These are phyloP conservation scores for Volucella inanis DNA, from an alignment of 2,888 invertebrate species.

Conservation along the genomic window DNA sequence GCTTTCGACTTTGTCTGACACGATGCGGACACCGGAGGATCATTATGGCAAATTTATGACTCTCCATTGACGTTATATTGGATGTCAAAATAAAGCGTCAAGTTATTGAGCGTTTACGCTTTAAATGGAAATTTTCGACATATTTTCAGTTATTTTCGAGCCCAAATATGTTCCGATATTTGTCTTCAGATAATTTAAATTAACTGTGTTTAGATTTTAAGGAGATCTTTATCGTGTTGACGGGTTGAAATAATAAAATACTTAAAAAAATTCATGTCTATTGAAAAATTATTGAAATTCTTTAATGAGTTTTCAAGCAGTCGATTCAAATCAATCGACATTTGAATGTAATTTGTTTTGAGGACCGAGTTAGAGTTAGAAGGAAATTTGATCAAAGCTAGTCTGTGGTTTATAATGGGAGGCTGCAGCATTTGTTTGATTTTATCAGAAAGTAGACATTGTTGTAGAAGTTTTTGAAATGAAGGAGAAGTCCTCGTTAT, in stretches of 20 bases:
- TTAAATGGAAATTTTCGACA: constrained; percentile 56
- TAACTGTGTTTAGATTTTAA: constrained; percentile 8
- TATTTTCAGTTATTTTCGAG: constrained; percentile 3
- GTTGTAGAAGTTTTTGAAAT: not conserved
- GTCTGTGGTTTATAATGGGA: constrained; percentile 15
- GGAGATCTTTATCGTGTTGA: constrained; percentile 54
- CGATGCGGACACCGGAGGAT: constrained; percentile 47
- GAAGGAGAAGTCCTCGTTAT: not conserved
- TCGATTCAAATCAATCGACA: constrained; percentile 2
- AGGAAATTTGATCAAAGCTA: constrained; percentile 23
- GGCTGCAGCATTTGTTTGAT: constrained; percentile 6
- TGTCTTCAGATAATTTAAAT: constrained; percentile 51
- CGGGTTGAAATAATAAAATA: not conserved
- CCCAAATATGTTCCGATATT: constrained; percentile 12
- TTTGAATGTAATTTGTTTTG: constrained; percentile 23
- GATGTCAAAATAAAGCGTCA: constrained; percentile 70
- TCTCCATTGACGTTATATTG: constrained; percentile 50
- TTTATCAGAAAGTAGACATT: not conserved
- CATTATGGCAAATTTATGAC: constrained; percentile 66
- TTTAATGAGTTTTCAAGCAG: constrained; percentile 29
- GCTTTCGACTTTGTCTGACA: constrained; percentile 44
- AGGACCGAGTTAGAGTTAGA: not conserved
- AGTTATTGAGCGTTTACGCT: constrained; percentile 65
- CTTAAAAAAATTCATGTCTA: constrained; percentile 47
- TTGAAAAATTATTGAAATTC: constrained; percentile 62